Base-by-base conservation (phyloP, 1,140 invertebrate genomes). In the Drosophila ambigua region DNA sequence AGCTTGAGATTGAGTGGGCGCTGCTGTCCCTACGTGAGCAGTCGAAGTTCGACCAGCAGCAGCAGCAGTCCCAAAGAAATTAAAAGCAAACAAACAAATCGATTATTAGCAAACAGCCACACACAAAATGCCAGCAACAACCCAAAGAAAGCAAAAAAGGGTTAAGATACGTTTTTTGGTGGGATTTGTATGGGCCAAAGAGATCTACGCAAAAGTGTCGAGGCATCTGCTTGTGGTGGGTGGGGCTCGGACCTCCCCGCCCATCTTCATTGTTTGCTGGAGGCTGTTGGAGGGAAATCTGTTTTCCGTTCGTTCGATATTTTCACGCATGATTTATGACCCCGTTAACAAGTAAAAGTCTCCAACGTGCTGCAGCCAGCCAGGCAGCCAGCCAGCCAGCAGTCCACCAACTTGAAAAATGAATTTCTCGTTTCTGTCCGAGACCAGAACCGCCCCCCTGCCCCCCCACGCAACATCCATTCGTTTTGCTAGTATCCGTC, bases 281-380 rank as follows among this genome's bases (percentile, higher is more conserved):
- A 50, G 35, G 48, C 31, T 75, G 71, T 41, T 60, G 60, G 73
- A 44, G 53, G 77, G 60, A 87, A 87, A 87, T 87, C 83, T 88
- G 83, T 88, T 87, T 87, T 88, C 75, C 83, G 75, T 87, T 82
- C 83, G 75, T 87, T 82, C 83, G 83, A 87, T 87, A 87, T 88
- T 88, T 87, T 87, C 79, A 87, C 83, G 83, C 83, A 87, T 87
- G 83, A 87, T 87, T 87, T 87, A 87, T 87, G 83, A 87, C 83
- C 76, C 82, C 83, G 83, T 87, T 88, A 87, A 87, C 79, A 87
- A 87, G 83, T 83, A 87, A 82, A 79, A 87, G 83, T 88, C 83
- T 88, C 26, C 63, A 88, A 87, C 79, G 71, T 88, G 79, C 75
- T 52, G 55, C 80, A 81, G 71, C 65, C 61, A 74, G 62, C 55